Evolutionary conservation across 2,888 invertebrate genomes (phyloP).

Genomic region (Ophion costatus): DNA sequence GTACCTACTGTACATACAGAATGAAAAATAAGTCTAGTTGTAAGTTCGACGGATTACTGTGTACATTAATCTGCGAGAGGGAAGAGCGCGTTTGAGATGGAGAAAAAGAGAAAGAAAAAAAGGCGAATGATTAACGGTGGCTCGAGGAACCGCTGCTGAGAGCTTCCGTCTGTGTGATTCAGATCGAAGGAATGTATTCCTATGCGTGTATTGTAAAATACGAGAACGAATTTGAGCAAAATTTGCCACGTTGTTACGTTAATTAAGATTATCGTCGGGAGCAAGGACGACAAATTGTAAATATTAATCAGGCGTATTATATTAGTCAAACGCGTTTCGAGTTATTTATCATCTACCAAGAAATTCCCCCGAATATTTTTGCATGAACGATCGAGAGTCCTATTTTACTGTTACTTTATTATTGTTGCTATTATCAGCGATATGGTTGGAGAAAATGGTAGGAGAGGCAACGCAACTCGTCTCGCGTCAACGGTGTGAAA

Average conservation of each 20-base stretch:
- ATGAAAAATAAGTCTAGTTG: constrained; percentile 55
- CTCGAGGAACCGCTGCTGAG: constrained; percentile 40
- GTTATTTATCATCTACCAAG: constrained; percentile 56
- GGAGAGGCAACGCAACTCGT: background rate
- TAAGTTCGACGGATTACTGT: constrained; percentile 63
- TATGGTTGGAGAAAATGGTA: background rate
- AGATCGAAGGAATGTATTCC: constrained; percentile 44
- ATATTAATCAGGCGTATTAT: constrained; percentile 64
- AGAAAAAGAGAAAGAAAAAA: constrained; percentile 18
- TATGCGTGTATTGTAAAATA: constrained; percentile 61
- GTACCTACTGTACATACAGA: constrained; percentile 72
- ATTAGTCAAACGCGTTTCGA: constrained; percentile 55
- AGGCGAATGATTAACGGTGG: constrained; percentile 53
- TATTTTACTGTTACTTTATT: constrained; percentile 15
- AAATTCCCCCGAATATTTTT: constrained; percentile 37
- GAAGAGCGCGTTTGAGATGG: background rate
- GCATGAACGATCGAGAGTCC: constrained; percentile 7
- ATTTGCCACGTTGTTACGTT: constrained; percentile 63
- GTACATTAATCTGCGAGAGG: constrained; percentile 54
- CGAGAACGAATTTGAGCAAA: constrained; percentile 59
- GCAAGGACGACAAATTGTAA: constrained; percentile 64
- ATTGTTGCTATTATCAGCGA: constrained; percentile 3
- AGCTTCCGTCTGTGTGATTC: constrained; percentile 45
- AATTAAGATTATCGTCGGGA: constrained; percentile 61
- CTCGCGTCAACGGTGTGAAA: background rate